Base-by-base conservation (phyloP, 2,797 vertebrate species). In the Sebastes cheni region DNA sequence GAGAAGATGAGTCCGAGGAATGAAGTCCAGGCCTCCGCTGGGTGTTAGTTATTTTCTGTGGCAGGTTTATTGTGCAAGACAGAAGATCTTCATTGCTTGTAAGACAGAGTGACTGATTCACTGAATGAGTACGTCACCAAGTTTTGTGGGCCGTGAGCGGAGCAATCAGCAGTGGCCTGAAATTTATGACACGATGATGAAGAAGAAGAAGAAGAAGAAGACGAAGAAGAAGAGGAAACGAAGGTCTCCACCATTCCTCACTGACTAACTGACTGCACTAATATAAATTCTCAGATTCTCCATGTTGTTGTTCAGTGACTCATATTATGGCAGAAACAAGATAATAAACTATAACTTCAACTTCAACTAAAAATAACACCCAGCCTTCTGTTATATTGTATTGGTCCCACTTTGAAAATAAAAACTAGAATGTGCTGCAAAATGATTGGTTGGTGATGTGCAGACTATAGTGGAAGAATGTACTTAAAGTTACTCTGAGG, bases 41-140 rank as follows among this genome's bases (percentile, higher is more conserved):
- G 56, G 8, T 30, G 22, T 83, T 54, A 60, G 30, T 87, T 62
- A 74, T 85, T 72, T 70, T 65, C 74, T 65, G n/a, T 73, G 81
- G 39, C 82, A 84, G 61, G n/a, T 78, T 69, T 85, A 71, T 73
- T 62, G 74, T 72, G 54, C 76, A 76, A 60, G 64, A 69, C 42
- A 67, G 71, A 64, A 67, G 32, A 68, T 55, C 36, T 50, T 34
- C 66, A 58, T 72, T 20, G 60, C 67, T 23, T 34, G 55, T 27
- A 18, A 66, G 73, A 77, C 73, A 16, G 16, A 4, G 20, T 83
- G 61, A 78, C 61, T 70, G 74, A 87, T 76, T 80, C 77, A 73
- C 50, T 73, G 72, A 75, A 80, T 50, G 66, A 70, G 27, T n/a
- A 16, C 3, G 66, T 67, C 72, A 67, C 39, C 12, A 18, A 13